phyloP scores from a whole-genome alignment of 2,888 invertebrate genomes.

The Eulithis testata region DNA sequence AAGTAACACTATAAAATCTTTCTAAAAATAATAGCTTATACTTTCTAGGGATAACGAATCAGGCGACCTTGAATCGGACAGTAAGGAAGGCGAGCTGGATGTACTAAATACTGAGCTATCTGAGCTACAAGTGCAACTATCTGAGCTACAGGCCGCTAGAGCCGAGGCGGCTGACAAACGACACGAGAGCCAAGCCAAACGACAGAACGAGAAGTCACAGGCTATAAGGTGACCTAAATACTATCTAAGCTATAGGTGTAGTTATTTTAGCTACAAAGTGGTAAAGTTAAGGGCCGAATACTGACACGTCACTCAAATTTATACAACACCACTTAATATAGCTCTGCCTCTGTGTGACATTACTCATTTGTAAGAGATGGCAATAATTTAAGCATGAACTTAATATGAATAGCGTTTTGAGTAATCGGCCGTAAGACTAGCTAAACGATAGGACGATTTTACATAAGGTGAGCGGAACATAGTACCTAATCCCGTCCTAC shows the following conservation, averaged over 20 bases:
- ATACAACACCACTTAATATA: no score
- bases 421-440: no score
- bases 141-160: conserved; percentile 53
- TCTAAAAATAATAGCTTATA: neutral
- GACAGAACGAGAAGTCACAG: conserved; percentile 41
- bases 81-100: conserved; percentile 67
- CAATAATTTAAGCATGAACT: no score
- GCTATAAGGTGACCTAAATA: conserved; percentile 50
- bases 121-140: conserved; percentile 56
- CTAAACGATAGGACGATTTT: no score
- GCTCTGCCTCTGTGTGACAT: no score
- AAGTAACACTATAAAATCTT: neutral
- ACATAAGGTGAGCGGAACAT: no score
- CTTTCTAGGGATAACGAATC: conserved; percentile 60
- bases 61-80: conserved; percentile 66
- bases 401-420: no score
- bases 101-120: conserved; percentile 58
- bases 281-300: no score
- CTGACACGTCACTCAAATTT: no score
- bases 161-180: conserved; percentile 44
- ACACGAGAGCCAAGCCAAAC: conserved; percentile 38
- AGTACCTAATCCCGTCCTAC: no score
- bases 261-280: no score
- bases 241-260: neutral
- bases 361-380: no score